Base-by-base conservation (phyloP, 2,113 vertebrate genomes). In the Cranoglanis bouderius region DNA sequence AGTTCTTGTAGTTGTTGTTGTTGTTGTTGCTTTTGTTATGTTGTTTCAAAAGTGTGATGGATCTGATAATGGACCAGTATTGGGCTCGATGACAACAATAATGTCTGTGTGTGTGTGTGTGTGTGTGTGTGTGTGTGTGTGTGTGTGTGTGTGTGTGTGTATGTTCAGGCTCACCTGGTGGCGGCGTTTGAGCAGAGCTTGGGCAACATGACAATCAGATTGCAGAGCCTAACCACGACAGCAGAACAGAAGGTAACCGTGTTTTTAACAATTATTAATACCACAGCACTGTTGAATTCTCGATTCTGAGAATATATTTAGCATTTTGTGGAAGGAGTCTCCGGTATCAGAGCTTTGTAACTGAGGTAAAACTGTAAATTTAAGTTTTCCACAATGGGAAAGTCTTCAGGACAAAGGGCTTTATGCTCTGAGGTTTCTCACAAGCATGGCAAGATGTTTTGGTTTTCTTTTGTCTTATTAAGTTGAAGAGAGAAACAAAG, bases 101-200 rank as follows among this genome's bases (percentile, higher is more conserved):
- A 13, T 29, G 53, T 82, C 38, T 87, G 72, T 86, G 51, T 87
- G 77, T 82, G 61, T 87, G 43, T 87, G 43, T 82, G 53, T 82
- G 55, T 87, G 72, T 86, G 51, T 87, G 77, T 82, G 61, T 87
- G 43, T 87, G 43, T 82, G 87, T 83, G 49, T 88, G 77, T 46
- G 32, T 85, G 63, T 53, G 49, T 80, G 40, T 85, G 75, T 84
- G 84, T 85, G 49, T 89, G 75, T 90, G 67, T 87, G 35, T 83
- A 70, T 94, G 92, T 88, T 83, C 93, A 97, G 97, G 96, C 97
- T 94, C 97, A 97, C 88, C 96, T 98, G 0, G 97, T 98, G 85
- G 97, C 97, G 46, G 97, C 97, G 89, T 98, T 98, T 0, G 97
- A 98, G 93, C 97, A 98, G 93, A 97, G 97, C 91, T 94, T 98